phyloP scores from a whole-genome alignment of 2,888 invertebrate genomes.

The Saturnia pavonia region DNA sequence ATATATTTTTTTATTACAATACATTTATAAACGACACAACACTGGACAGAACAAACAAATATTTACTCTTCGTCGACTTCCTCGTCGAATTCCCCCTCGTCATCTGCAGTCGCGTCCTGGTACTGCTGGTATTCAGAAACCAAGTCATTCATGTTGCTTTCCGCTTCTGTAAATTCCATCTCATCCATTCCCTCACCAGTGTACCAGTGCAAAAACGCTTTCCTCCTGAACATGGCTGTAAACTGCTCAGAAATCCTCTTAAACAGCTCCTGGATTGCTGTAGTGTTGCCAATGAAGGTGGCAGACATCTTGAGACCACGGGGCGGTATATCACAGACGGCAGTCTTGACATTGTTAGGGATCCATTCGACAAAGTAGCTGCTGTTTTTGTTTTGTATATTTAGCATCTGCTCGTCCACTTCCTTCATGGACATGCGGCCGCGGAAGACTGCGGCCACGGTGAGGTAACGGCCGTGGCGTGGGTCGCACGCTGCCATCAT shows the following conservation, averaged over 20 bases:
- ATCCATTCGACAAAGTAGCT: conserved; percentile 92
- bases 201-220: conserved; percentile 98
- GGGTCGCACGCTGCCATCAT: conserved; percentile 98
- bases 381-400: conserved; percentile 89
- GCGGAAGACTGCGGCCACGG: conserved; percentile 94
- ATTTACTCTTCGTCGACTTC: conserved; percentile 83
- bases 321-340: conserved; percentile 90
- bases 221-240: conserved; percentile 95
- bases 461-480: conserved; percentile 92
- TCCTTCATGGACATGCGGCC: conserved; percentile 97
- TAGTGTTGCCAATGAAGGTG: conserved; percentile 93
- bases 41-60: conserved; percentile 57
- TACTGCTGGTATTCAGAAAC: conserved; percentile 96
- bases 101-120: conserved; percentile 93
- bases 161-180: conserved; percentile 97
- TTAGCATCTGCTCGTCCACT: conserved; percentile 90
- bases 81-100: conserved; percentile 92
- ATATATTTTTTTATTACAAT: too few species aligned
- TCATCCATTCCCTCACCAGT: conserved; percentile 98
- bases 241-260: conserved; percentile 93
- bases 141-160: conserved; percentile 95
- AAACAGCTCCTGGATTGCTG: conserved; percentile 93
- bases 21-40: conserved; percentile 39
- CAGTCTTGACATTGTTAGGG: conserved; percentile 90
- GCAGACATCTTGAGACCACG: conserved; percentile 90